These are phyloP conservation scores for Eueremaeus valkanovi DNA, from an alignment of 2,888 invertebrate genomes.

Conservation along the genomic window DNA sequence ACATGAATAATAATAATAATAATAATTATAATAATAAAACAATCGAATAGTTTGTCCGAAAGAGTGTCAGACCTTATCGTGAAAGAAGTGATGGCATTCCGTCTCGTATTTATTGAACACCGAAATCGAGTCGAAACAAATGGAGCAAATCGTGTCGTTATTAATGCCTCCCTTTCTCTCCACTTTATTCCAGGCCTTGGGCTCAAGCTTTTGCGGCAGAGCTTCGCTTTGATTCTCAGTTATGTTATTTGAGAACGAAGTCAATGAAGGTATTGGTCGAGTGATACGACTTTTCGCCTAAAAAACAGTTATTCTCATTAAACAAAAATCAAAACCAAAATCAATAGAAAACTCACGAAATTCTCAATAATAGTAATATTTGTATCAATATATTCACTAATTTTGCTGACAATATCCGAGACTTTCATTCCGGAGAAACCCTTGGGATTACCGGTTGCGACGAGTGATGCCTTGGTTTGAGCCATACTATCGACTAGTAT, in stretches of 20 bases:
- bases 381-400: slow-evolving; percentile 9
- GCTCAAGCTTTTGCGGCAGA: background rate
- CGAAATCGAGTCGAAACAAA: background rate
- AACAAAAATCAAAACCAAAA: background rate
- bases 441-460: background rate
- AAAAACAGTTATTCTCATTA: background rate
- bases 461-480: background rate
- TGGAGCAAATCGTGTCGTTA: slow-evolving; percentile 1
- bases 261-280: background rate
- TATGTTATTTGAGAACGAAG: background rate
- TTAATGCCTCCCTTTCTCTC: background rate
- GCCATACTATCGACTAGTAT: slow-evolving; percentile 1
- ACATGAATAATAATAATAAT: background rate
- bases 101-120: background rate
- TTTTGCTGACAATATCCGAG: background rate
- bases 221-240: background rate
- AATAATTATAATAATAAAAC: background rate
- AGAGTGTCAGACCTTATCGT: background rate
- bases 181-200: background rate
- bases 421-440: slow-evolving; percentile 14
- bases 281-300: background rate
- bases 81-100: slow-evolving; percentile 10
- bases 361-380: background rate
- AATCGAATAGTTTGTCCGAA: background rate
- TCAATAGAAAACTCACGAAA: background rate